These are phyloP conservation scores for Cyclopterus lumpus DNA, from an alignment of 2,797 vertebrate genomes.

Conservation along the genomic window DNA sequence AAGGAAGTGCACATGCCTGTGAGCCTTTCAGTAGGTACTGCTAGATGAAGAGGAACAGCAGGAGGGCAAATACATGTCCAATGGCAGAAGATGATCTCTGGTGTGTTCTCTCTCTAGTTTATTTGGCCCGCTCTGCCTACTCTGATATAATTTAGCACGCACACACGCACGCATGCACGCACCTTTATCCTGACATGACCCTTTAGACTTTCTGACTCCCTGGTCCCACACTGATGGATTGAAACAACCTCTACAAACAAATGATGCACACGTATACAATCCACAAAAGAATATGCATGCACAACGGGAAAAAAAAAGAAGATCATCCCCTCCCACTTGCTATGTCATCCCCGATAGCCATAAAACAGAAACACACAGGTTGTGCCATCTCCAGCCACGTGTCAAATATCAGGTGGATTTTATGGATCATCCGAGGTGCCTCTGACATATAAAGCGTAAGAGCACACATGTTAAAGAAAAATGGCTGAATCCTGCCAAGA, in stretches of 20 bases:
- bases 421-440: constrained; percentile 58
- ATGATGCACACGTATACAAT: not conserved
- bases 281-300: not conserved
- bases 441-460: constrained; percentile 54
- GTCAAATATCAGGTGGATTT: constrained; percentile 64
- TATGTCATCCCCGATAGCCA: constrained; percentile 44
- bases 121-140: constrained; percentile 40
- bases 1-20: constrained; percentile 29
- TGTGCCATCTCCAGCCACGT: constrained; percentile 47
- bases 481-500: constrained; percentile 50
- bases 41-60: constrained; percentile 52
- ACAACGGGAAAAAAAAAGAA: constrained; percentile 17
- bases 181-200: constrained; percentile 50
- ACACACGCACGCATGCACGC: not conserved
- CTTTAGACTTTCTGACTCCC: constrained; percentile 33
- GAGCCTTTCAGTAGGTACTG: constrained; percentile 40
- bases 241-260: constrained; percentile 27
- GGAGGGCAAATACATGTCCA: constrained; percentile 50
- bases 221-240: constrained; percentile 16
- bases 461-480: constrained; percentile 58
- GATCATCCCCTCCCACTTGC: constrained; percentile 15
- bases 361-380: constrained; percentile 56
- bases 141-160: constrained; percentile 2
- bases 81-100: constrained; percentile 50
- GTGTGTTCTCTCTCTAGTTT: constrained; percentile 39